phyloP scores from a whole-genome alignment of 1,140 invertebrate species.

The Dendroctonus valens region DNA sequence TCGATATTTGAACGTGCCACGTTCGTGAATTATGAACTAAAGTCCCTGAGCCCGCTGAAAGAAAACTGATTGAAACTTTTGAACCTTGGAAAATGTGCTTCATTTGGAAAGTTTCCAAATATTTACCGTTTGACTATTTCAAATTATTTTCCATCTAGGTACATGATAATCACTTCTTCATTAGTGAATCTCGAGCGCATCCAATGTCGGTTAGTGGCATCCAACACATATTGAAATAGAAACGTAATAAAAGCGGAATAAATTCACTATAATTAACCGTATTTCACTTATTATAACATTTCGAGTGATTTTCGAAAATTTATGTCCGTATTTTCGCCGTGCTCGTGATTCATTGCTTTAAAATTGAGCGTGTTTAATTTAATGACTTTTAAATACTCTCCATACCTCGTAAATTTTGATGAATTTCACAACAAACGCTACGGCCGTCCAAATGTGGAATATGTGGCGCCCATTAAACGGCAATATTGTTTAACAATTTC shows the following conservation, averaged over 20 bases:
- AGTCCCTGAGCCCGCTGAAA: too few species aligned
- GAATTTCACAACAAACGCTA: constrained; percentile 17
- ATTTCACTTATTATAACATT: constrained; percentile 35
- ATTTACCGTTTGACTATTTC: too few species aligned
- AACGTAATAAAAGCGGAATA: constrained; percentile 32
- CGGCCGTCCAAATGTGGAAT: neutral
- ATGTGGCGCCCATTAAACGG: constrained; percentile 1
- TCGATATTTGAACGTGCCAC: constrained; percentile 10
- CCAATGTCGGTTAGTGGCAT: too few species aligned
- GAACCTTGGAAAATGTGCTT: too few species aligned
- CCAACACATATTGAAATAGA: constrained; percentile 28
- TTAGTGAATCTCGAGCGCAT: too few species aligned
- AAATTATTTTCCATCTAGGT: too few species aligned
- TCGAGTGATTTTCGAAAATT: constrained; percentile 36
- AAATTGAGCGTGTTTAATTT: constrained; percentile 34
- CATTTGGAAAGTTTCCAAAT: too few species aligned
- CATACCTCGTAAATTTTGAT: constrained; percentile 30
- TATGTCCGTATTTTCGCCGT: constrained; percentile 32
- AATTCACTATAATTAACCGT: constrained; percentile 36
- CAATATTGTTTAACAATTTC: constrained; percentile 6
- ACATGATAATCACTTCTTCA: too few species aligned
- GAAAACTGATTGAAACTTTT: too few species aligned
- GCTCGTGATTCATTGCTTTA: constrained; percentile 29
- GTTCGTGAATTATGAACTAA: neutral
- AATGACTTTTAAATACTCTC: constrained; percentile 34